Percentiles rank a stretch among this genome's conserved stretches.
These are phyloP conservation scores for Leiothrix lutea DNA, from an alignment of 2,113 vertebrate genomes.

Conservation along the genomic window DNA sequence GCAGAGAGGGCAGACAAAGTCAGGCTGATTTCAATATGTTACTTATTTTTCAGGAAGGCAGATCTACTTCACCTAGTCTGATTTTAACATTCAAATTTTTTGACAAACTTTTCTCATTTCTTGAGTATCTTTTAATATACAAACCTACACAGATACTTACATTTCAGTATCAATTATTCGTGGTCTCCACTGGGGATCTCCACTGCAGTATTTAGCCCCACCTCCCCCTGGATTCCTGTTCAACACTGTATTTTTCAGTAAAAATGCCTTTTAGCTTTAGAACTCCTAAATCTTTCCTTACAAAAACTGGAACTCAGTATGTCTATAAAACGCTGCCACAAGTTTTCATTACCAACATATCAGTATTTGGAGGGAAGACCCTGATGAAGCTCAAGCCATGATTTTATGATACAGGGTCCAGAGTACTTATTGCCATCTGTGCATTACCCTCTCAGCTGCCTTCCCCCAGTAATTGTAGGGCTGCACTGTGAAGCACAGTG, in stretches of 20 bases:
- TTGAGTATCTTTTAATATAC: neutral
- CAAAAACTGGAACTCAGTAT: neutral
- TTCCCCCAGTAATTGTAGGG: neutral
- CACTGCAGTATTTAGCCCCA: neutral
- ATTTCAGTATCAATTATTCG: neutral
- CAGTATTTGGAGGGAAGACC: neutral
- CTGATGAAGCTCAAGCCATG: neutral
- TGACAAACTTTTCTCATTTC: neutral
- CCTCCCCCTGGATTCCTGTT: neutral
- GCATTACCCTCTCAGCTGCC: neutral
- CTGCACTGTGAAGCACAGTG: neutral
- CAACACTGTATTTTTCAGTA: neutral
- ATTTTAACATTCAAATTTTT: neutral
- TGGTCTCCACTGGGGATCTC: neutral
- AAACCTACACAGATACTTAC: neutral
- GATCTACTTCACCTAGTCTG: neutral
- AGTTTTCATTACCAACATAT: neutral
- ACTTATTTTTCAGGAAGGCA: neutral
- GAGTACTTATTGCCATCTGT: neutral
- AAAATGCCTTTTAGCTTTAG: neutral
- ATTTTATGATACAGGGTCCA: neutral
- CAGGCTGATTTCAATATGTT: neutral
- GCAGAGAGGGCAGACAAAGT: neutral
- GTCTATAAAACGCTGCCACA: neutral
- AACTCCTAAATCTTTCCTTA: neutral